Evolutionary conservation across 2,797 vertebrate species (phyloP), one percentile per base, ranked within the genome.

Genomic region (Babyrousa celebensis): DNA sequence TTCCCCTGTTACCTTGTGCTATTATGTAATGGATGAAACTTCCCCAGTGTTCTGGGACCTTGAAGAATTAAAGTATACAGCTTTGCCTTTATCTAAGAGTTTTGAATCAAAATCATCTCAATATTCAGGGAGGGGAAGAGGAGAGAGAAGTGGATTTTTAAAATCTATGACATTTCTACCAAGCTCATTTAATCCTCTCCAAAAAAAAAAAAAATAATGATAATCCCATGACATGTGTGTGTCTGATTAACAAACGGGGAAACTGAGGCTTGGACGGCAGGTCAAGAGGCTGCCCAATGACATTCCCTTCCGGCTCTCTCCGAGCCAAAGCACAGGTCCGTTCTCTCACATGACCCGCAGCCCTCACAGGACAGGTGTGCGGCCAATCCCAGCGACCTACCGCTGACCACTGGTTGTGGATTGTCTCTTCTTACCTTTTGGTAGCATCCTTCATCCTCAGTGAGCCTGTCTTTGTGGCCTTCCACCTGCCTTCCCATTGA

Each of bases 151-250:
- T 40, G 9, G 12, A 75, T 67, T 48, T 75, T 8, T 7, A 91
- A 78, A 68, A 17, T 9, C 40, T 40, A 43, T 70, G 20, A 21
- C 20, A 71, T 60, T 70, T 95, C 56, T 18, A 67, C 29, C 52
- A 75, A 84, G 52, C 29, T 48, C 72, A 18, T 54, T 80, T 52
- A 75, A 72, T 89, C 15, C 12, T 93, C n/a, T 94, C 58, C 4
- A 65, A n/a, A 67, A n/a, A 65, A 65, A 65, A 67, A 67, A 29
- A n/a, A 63, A 40, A 36, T 3, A 36, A 36, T 36, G 4, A 36
- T 36, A 67, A 58, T 8, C 12, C 52, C 32, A 4, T 32, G 29
- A 32, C 4, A 3, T 6, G 25, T 23, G 14, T 7, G 71, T 72
- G 54, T 68, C 82, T 10, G 16, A 29, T 70, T 77, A 83, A 58